phyloP scores from a whole-genome alignment of 2,888 invertebrate genomes.

The Lasius fuliginosus region DNA sequence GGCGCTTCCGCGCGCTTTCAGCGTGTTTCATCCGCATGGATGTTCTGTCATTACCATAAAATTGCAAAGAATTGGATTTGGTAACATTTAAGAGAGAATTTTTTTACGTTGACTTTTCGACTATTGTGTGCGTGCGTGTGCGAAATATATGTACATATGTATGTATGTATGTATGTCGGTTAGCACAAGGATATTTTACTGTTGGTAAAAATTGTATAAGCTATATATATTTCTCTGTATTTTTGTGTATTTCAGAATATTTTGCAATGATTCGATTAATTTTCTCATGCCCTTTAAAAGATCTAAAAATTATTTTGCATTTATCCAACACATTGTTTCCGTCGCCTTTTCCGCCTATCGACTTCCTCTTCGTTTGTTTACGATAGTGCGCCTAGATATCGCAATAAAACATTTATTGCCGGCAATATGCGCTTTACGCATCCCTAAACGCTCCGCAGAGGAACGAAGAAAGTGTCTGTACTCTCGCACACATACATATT shows the following conservation, averaged over 20 bases:
- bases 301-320: neutral
- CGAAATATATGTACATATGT: too few relatives aligned
- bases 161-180: neutral
- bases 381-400: constrained; percentile 23
- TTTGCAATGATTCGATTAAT: neutral
- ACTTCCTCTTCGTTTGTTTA: constrained; percentile 11
- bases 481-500: constrained; percentile 66
- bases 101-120: neutral
- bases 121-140: neutral
- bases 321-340: neutral
- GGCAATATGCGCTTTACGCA: constrained; percentile 41
- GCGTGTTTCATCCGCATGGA: constrained; percentile 34
- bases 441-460: constrained; percentile 56
- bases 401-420: constrained; percentile 46
- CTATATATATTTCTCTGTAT: neutral
- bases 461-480: constrained; percentile 34
- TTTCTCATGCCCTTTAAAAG: neutral
- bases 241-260: neutral
- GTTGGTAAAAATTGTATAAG: neutral
- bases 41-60: neutral
- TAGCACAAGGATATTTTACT: neutral
- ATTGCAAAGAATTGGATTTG: constrained; percentile 10
- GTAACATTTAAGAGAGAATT: neutral
- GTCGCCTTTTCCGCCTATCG: neutral
- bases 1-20: neutral